Evolutionary conservation across 2,113 vertebrate genomes (phyloP), one percentile per base, ranked within the genome.

Genomic region (Pollimyrus isidori): DNA sequence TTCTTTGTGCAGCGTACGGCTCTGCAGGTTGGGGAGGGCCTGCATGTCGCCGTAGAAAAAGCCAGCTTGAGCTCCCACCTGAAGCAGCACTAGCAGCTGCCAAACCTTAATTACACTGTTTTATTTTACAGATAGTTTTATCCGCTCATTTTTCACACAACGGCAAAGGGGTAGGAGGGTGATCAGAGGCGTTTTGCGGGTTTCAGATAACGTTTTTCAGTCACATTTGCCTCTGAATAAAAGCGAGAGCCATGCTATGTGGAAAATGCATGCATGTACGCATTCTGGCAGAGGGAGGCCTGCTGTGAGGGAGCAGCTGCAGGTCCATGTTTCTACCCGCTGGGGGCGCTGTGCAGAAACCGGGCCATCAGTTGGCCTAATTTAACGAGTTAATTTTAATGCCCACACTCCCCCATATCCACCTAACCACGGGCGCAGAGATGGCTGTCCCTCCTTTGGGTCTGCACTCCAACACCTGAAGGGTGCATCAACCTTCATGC

Each of bases 391-490:
- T 39, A 45, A 21, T 19, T 82, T 45, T 42, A 82, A 23, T 84
- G 82, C 42, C 82, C 39, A 11, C 82, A 48, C 23, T 84, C 45
- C 88, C 90, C 88, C 89, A 90, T 65, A 88, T 39, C 82, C 6
- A 21, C 4, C 42, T 35, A 19, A 83, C 26, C 62, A 52, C 26
- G 1, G 46, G n/a, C 86, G 35, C 39, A 39, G 0, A 50, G 23
- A 87, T 3, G 15, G 85, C 26, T 87, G 26, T 7, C n/a, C 26
- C 50, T 87, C 85, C 85, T 39, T 23, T 19, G 11, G n/a, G 49
- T 87, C 85, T 73, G 10, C 42, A 58, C 23, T 76, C 58, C 58
- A 39, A 65, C 39, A 89, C 89, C 89, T 87, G 89, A 76, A 89
- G 89, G 89, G 85, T 50, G 35, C 48, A 87, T 45, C 89, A 89